These are phyloP conservation scores for Cairina moschata DNA, from an alignment of 2,113 vertebrate species.

Conservation along the genomic window DNA sequence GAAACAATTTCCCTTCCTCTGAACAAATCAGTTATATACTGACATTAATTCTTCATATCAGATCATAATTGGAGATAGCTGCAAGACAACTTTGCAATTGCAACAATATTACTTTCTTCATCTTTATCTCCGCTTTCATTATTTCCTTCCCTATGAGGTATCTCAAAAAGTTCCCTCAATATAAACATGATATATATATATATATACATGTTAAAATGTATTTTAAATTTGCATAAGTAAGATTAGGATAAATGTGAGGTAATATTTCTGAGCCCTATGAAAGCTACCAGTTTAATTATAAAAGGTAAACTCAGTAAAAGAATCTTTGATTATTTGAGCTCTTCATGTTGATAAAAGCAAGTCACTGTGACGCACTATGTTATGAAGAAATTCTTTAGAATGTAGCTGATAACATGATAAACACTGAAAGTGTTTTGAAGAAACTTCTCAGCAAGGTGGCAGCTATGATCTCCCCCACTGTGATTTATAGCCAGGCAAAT, in stretches of 20 bases:
- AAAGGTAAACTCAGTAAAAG: neutral
- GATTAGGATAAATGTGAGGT: neutral
- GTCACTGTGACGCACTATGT: neutral
- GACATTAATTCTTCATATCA: neutral
- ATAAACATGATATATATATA: neutral
- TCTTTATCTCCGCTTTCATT: neutral
- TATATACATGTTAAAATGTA: neutral
- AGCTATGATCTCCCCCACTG: neutral
- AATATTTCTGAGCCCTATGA: neutral
- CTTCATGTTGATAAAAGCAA: neutral
- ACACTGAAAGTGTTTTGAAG: neutral
- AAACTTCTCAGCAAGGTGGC: neutral
- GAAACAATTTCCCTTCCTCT: neutral
- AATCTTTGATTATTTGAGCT: neutral
- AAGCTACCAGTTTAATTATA: neutral
- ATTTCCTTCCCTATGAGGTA: neutral
- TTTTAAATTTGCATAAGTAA: neutral
- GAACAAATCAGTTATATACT: neutral
- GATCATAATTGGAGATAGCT: neutral
- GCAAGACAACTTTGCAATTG: neutral
- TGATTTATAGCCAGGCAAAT: slow-evolving; percentile 16
- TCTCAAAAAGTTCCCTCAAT: neutral
- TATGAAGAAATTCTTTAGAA: neutral
- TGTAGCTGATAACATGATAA: neutral
- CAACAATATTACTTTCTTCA: neutral